phyloP scores from a whole-genome alignment of 1,140 invertebrate genomes.

The Ruditapes philippinarum region DNA sequence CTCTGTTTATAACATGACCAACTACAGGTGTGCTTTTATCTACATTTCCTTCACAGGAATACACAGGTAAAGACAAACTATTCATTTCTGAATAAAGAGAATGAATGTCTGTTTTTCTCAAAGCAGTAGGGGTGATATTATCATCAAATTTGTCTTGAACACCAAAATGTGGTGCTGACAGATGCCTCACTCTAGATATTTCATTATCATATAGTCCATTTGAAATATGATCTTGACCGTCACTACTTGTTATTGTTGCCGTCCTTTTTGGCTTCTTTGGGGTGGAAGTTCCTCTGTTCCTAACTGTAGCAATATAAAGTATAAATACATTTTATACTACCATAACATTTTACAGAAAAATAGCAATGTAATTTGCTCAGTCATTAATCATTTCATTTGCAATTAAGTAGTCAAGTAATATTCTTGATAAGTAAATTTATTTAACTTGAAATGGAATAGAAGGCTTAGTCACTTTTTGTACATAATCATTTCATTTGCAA shows the following conservation, averaged over 20 bases:
- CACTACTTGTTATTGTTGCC: neutral
- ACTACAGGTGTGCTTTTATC: neutral
- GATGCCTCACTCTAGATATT: neutral
- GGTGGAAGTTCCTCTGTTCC: neutral
- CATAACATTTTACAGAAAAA: too few species aligned
- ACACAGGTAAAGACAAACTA: neutral
- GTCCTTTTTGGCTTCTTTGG: neutral
- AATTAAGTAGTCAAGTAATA: too few species aligned
- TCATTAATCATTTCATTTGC: too few species aligned
- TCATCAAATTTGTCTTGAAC: neutral
- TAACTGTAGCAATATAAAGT: neutral
- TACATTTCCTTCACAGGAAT: neutral
- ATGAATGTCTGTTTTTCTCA: neutral
- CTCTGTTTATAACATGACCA: slow-evolving; percentile 1
- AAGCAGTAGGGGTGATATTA: neutral
- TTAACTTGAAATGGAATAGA: too few species aligned
- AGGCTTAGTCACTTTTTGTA: too few species aligned
- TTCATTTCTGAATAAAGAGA: neutral
- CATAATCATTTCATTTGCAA: too few species aligned
- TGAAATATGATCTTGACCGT: neutral
- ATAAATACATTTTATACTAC: too few species aligned
- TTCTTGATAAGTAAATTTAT: too few species aligned
- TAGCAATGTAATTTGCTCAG: too few species aligned
- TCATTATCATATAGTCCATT: too few species aligned
- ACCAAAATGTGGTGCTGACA: neutral